These are phyloP conservation scores for Aplysia californica DNA, from an alignment of 1,140 invertebrate species.

Conservation along the genomic window DNA sequence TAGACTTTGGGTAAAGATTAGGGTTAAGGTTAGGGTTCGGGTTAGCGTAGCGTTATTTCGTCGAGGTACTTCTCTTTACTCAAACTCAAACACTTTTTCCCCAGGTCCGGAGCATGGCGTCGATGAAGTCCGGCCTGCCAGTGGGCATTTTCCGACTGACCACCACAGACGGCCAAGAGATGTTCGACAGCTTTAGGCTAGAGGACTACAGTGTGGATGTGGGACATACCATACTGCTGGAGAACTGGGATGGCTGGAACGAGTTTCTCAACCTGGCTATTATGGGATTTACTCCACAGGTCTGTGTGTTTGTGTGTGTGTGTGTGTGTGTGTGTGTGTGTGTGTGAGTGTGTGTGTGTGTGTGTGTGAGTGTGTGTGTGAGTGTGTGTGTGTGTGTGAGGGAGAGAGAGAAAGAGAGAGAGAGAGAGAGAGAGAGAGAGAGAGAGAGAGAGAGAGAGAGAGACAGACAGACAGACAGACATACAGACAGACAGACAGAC, in stretches of 20 bases:
- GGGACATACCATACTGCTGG: constrained; percentile 56
- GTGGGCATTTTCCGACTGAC: constrained; percentile 63
- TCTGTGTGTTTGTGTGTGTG: background rate
- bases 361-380: no score
- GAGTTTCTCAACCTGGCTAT: constrained; percentile 62
- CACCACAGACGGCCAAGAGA: constrained; percentile 48
- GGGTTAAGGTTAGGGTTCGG: no score
- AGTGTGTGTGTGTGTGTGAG: no score
- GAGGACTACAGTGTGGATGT: constrained; percentile 59
- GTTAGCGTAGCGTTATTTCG: no score
- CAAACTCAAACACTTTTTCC: background rate
- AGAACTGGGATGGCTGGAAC: constrained; percentile 68
- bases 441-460: background rate
- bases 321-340: background rate
- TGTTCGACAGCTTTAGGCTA: constrained; percentile 60
- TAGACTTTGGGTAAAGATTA: no score
- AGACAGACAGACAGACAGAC: background rate
- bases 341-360: background rate
- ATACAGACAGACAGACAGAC: background rate
- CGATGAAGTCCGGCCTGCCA: constrained; percentile 61
- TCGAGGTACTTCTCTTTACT: no score
- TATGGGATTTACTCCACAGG: constrained; percentile 60
- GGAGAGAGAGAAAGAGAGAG: background rate
- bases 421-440: background rate
- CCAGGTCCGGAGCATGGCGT: constrained; percentile 46